Evolutionary conservation across 2,888 invertebrate species (phyloP).

Genomic region (Lissonota sp.): DNA sequence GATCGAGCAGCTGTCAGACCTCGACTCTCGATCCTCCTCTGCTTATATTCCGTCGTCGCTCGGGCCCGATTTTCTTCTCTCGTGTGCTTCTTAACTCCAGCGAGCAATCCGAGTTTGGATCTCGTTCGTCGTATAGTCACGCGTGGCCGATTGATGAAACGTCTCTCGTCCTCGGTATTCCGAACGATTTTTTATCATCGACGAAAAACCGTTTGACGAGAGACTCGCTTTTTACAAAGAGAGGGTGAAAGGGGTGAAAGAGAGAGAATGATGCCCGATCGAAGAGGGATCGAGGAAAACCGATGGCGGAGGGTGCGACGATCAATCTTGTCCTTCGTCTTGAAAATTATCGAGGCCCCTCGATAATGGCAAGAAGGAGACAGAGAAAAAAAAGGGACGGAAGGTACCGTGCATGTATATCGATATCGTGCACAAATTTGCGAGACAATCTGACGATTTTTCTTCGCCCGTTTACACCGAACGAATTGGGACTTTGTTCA

Average conservation of each 20-base stretch:
- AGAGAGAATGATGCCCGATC: constrained; percentile 22
- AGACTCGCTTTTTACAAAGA: constrained; percentile 8
- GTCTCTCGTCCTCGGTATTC: constrained; percentile 37
- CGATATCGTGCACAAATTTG: constrained; percentile 19
- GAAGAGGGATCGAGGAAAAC: constrained; percentile 34
- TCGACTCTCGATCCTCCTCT: constrained; percentile 31
- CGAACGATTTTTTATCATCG: constrained; percentile 60
- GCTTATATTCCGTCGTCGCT: constrained; percentile 21
- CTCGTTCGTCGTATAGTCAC: constrained; percentile 7
- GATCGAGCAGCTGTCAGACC: constrained; percentile 55
- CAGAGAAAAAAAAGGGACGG: not conserved
- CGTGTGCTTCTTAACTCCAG: not conserved
- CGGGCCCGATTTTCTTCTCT: constrained; percentile 14
- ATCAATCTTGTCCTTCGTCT: constrained; percentile 66
- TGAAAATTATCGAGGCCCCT: constrained; percentile 61
- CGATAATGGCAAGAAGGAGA: constrained; percentile 43
- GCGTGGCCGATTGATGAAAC: constrained; percentile 59
- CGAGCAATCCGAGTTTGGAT: constrained; percentile 50
- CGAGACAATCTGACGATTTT: constrained; percentile 53
- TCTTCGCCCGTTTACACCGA: constrained; percentile 51
- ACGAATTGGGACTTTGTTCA: constrained; percentile 40
- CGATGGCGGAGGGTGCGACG: constrained; percentile 41
- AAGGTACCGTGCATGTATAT: not conserved
- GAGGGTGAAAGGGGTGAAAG: constrained; percentile 7
- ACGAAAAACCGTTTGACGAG: constrained; percentile 30